Conservation (phyloP, 2,797 vertebrate genomes). For the Halcyon chelicuti region DNA sequence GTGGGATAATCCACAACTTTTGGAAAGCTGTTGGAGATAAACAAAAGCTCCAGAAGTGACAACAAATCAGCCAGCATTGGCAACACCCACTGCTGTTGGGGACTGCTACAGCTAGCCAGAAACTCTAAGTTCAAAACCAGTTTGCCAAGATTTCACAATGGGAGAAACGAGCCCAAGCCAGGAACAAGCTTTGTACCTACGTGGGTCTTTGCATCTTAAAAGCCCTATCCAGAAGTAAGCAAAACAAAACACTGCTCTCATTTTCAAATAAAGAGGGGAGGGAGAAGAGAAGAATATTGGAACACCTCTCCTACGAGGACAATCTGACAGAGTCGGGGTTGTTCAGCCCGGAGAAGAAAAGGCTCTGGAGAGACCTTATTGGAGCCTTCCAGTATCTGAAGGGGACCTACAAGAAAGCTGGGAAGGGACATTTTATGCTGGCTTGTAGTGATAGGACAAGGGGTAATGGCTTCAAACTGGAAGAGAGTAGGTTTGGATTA, state of each 20-base stretch:
- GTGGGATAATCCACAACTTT: not conserved
- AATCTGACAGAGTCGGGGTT: no score
- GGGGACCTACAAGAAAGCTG: no score
- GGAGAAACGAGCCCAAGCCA: not conserved
- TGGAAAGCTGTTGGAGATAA: not conserved
- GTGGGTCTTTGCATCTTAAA: not conserved
- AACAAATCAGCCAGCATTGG: not conserved
- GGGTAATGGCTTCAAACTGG: no score
- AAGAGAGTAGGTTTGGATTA: no score
- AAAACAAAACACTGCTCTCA: not conserved
- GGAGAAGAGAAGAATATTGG: no score
- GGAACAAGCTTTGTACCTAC: not conserved
- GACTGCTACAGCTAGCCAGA: not conserved
- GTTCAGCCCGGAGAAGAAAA: no score
- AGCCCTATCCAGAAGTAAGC: not conserved
- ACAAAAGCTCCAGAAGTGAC: not conserved
- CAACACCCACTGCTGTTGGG: not conserved
- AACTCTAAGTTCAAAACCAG: slow-evolving; percentile 6
- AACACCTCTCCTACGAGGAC: no score
- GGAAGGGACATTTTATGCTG: no score
- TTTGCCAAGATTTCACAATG: slow-evolving; percentile 47
- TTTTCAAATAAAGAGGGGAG: not conserved
- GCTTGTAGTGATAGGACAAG: no score
- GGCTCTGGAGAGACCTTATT: no score
- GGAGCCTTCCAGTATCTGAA: no score